Percentiles rank a stretch among this genome's conserved stretches.
Conservation (phyloP, 2,113 vertebrate genomes). For the Anas platyrhynchos region DNA sequence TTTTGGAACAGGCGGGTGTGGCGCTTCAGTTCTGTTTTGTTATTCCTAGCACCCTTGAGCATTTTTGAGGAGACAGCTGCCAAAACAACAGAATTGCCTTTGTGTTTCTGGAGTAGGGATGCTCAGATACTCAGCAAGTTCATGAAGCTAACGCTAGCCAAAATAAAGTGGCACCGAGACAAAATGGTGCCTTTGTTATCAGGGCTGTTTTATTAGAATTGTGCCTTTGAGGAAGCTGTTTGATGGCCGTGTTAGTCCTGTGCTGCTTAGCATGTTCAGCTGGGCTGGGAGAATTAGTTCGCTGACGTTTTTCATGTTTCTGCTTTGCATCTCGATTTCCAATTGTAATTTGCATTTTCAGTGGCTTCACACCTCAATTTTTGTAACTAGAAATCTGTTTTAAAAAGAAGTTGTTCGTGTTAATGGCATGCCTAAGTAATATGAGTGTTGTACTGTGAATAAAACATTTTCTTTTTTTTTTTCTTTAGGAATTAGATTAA, state of each 20-base stretch:
- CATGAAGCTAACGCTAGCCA: background rate
- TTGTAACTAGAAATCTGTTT: accelerated
- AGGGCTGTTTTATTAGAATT: background rate
- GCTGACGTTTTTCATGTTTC: background rate
- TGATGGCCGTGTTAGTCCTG: background rate
- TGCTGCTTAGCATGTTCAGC: background rate
- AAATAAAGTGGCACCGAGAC: background rate
- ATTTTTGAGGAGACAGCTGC: background rate
- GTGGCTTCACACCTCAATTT: background rate
- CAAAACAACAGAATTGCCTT: background rate
- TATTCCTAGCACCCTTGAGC: background rate
- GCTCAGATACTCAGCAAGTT: background rate
- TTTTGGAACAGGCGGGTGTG: no score
- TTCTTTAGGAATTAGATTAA: background rate
- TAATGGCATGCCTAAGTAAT: background rate
- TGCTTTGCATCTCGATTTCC: background rate
- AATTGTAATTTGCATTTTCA: no score
- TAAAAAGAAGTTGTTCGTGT: background rate
- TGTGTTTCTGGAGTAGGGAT: background rate
- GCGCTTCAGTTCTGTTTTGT: background rate
- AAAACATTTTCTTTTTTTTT: background rate
- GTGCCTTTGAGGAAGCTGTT: background rate
- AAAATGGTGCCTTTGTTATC: background rate
- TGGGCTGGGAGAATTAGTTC: background rate
- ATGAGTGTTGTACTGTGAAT: background rate